Percentiles rank a stretch among this genome's conserved stretches.
These are phyloP conservation scores for Tetraneura akinire DNA, from an alignment of 1,140 invertebrate species.

Conservation along the genomic window DNA sequence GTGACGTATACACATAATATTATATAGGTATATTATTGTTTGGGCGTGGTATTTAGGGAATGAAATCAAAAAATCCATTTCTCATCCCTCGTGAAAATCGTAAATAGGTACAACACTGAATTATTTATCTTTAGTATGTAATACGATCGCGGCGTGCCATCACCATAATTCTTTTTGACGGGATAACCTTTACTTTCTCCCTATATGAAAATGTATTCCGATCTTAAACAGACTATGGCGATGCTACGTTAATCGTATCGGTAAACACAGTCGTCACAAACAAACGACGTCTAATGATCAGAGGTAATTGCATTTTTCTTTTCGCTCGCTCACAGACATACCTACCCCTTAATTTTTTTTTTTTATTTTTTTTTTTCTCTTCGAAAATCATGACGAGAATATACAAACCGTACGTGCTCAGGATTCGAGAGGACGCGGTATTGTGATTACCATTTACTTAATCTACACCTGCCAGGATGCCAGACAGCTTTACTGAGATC, in stretches of 20 bases:
- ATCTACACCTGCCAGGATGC: slow-evolving; percentile 4
- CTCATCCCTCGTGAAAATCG: too few relatives aligned
- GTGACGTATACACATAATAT: too few relatives aligned
- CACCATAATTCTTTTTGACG: background rate
- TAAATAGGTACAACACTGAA: too few relatives aligned
- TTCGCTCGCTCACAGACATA: background rate
- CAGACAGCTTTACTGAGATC: background rate
- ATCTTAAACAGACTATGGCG: background rate
- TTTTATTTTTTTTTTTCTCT: background rate
- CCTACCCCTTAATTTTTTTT: too few relatives aligned
- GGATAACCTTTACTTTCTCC: background rate
- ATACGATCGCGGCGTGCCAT: background rate
- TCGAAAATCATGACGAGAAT: slow-evolving; percentile 25
- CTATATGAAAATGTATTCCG: background rate
- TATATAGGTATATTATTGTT: too few relatives aligned
- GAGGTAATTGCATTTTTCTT: background rate
- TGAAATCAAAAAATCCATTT: too few relatives aligned
- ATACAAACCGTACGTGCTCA: slow-evolving; percentile 22
- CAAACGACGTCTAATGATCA: slow-evolving; percentile 18
- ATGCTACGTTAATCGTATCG: background rate
- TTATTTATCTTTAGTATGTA: too few relatives aligned
- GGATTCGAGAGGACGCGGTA: background rate
- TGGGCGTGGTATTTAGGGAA: too few relatives aligned
- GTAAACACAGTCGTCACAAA: slow-evolving; percentile 29
- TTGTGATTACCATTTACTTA: slow-evolving; percentile 36